Percentiles rank a stretch among this genome's conserved stretches.
Evolutionary conservation across 2,888 invertebrate species (phyloP).

Genomic region (Osmoderma eremita): DNA sequence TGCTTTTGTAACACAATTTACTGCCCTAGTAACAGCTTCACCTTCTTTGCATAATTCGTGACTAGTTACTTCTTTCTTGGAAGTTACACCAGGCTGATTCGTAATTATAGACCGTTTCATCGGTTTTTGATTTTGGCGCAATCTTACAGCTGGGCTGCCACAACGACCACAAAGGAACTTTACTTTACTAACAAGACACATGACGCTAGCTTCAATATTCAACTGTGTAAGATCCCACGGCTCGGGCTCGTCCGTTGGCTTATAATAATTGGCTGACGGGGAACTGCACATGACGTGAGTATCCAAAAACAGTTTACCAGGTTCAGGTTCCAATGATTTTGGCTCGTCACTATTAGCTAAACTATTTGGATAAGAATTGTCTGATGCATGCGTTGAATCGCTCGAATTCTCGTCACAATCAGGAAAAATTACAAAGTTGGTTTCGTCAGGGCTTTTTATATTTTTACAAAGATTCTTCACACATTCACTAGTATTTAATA

Average conservation of each 20-base stretch:
- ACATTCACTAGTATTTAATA: conserved; percentile 61
- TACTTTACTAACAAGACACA: conserved; percentile 85
- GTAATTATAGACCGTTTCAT: conserved; percentile 52
- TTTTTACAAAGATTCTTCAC: conserved; percentile 57
- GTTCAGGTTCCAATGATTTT: conserved; percentile 54
- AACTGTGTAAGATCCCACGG: conserved; percentile 87
- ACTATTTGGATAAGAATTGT: conserved; percentile 43
- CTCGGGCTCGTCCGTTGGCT: conserved; percentile 83
- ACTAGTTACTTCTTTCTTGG: conserved; percentile 48
- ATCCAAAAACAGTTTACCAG: conserved; percentile 64
- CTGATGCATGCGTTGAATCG: conserved; percentile 21
- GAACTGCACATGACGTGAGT: conserved; percentile 67
- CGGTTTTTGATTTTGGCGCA: conserved; percentile 65
- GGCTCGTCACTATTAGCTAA: conserved; percentile 50
- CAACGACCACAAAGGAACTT: conserved; percentile 81
- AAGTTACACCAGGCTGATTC: conserved; percentile 50
- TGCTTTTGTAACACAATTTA: conserved; percentile 67
- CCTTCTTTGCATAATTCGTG: conserved; percentile 52
- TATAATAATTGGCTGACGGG: conserved; percentile 80
- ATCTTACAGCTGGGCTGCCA: conserved; percentile 76
- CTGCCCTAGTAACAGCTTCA: conserved; percentile 63
- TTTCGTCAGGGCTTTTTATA: conserved; percentile 62
- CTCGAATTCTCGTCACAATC: conserved; percentile 64
- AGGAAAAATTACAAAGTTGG: conserved; percentile 69
- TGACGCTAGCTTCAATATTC: conserved; percentile 87